Evolutionary conservation across 1,140 invertebrate genomes (phyloP), one percentile per base, ranked within the genome.

Genomic region (Magallana ariakensis): DNA sequence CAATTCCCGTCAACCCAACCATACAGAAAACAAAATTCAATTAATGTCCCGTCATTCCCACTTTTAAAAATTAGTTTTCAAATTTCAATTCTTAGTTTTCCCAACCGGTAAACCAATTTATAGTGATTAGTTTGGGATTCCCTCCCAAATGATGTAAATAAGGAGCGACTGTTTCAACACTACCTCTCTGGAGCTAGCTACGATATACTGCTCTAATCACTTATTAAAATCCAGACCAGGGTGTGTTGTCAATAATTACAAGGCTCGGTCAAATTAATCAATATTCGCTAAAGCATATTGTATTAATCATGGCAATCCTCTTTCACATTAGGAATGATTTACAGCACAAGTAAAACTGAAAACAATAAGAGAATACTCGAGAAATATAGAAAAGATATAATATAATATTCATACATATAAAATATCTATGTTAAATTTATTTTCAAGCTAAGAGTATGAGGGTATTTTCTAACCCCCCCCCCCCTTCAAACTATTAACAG

Each of bases 191-290:
- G 66, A 22, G 66, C 33, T 46, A 46, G 33, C 3, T 46, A 10
- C 13, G 22, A 26, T 26, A 75, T 75, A 75, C 33, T 13, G 66
- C 33, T 26, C 22, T 26, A 75, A 22, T 75, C 66, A 75, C 66
- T 75, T 75, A 75, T 75, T 75, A 75, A 75, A 26, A 75, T 26
- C 66, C 26, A 75, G 22, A 75, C 19, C 13, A 13, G 66, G 66
- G 66, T 13, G 22, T 26, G 66, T 75, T 75, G 66, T 75, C 22
- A 75, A 13, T 75, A 26, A 75, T 26, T 75, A 11, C 66, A 33
- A 75, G 66, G 66, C 66, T 75, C 22, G 13, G 66, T 75, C 22
- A 75, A 75, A 75, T 75, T 10, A 75, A 75, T 75, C 66, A 75
- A 70, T 46, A 46, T 26, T 75, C 13, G 33, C 66, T 26, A 75